Evolutionary conservation across 2,888 invertebrate genomes (phyloP), one percentile per base, ranked within the genome.

Genomic region (Lampropteryx suffumata): DNA sequence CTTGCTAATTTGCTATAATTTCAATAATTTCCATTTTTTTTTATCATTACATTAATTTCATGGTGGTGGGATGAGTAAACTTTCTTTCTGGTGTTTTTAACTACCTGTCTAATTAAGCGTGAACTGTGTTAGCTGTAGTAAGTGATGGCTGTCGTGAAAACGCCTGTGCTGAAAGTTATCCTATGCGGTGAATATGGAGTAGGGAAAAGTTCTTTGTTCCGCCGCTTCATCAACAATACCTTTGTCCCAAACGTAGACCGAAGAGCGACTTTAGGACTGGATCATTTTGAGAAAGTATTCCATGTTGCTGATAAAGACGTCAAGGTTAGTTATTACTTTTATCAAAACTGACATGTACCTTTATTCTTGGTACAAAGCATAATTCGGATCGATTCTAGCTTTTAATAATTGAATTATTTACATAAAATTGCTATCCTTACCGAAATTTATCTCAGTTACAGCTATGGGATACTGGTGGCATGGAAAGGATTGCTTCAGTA

Each of bases 391-490:
- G 10, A 37, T 45, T n/a, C 6, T 28, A 24, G n/a, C n/a, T n/a
- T n/a, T n/a, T n/a, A 17, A 29, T 52, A 62, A 49, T 59, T 33
- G 47, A 45, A 55, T 52, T 55, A 49, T 36, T 45, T 42, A 42
- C 21, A n/a, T n/a, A n/a, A n/a, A n/a, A n/a, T 7, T 3, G 12
- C 8, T n/a, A 26, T 3, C 21, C 12, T 55, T 36, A 47, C 42
- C 36, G 32, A 55, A 53, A 45, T 46, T 32, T 26, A 64, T 51
- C 76, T 71, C 80, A 98, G 97, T 88, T 98, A 56, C 97, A 98
- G 85, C 85, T 98, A 62, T 98, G 98, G 98, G 98, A 98, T 77
- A 98, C 98, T 28, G 98, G 98, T 62, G 98, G 98, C 39, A 97
- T 98, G 97, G 98, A 98, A 84, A 92, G 98, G 67, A 97, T 98